Base-by-base conservation (phyloP, 2,888 invertebrate species). In the Allacma fusca region DNA sequence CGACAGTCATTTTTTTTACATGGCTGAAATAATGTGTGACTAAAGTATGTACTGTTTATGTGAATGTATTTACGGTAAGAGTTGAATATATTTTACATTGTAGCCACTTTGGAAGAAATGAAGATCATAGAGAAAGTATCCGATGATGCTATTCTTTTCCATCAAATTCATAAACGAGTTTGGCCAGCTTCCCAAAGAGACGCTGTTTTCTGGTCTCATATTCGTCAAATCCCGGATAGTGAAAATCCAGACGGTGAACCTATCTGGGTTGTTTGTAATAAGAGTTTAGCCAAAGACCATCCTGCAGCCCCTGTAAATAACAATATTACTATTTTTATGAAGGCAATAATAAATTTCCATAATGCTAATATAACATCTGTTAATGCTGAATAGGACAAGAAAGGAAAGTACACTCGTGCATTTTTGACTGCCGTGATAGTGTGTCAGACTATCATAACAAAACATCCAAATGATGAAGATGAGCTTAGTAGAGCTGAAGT, bases 131-230 rank as follows among this genome's bases (percentile, higher is more conserved):
- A 99, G 87, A 93, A 92, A 85, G 90, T 95, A 85, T 90, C 94
- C 19, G 92, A 92, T 62, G 96, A 98, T 88, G 94, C 97, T 44
- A 88, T 96, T 83, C 90, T 98, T 83, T 95, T 97, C 88, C 91
- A 96, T 86, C 97, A 99, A 89, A 93, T 96, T 80, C 97, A 98
- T 89, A 99, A 98, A 88, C 92, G 98, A 80, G 95, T 99, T 86
- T 99, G 99, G 99, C 99, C 99, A 12, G 96, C 98, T 21, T 96
- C 97, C 85, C 98, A 98, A 88, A 90, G 99, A 40, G 98, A 99
- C 88, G 96, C 97, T 34, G 90, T 98, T 65, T 98, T 99, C 89
- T 99, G 98, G 98, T 98, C 98, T 75, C 98, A 98, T 87, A 24
- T 62, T 12, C 94, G 96, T 86, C 90, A 94, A 28, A 88, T 89